Conservation (phyloP, 2,797 vertebrate genomes). For the Anomalospiza imberbis region DNA sequence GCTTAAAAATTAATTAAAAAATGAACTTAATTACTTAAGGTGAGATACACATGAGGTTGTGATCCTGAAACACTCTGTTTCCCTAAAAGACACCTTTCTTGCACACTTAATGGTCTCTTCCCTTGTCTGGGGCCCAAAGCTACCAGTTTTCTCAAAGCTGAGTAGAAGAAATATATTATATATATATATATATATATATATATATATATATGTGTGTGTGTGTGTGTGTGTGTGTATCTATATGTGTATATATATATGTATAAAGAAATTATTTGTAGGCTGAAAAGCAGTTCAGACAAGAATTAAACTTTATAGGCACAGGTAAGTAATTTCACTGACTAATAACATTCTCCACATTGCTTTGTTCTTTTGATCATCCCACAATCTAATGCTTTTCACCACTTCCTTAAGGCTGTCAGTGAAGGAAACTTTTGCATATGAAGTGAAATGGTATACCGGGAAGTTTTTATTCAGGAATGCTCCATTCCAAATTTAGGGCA, state of each 20-base stretch:
- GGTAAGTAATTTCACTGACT: not conserved
- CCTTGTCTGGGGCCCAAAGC: not conserved
- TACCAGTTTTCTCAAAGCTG: not conserved
- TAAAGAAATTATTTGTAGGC: not conserved
- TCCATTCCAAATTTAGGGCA: not conserved
- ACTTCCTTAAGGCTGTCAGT: not conserved
- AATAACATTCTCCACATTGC: not conserved
- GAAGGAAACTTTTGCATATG: not conserved
- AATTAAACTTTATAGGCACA: not conserved
- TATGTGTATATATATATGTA: no score
- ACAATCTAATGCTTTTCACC: not conserved
- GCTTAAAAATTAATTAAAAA: not conserved
- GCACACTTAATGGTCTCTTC: not conserved
- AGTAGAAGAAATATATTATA: not conserved
- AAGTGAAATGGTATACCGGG: not conserved
- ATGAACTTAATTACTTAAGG: not conserved
- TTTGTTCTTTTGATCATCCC: not conserved
- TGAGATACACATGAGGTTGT: not conserved
- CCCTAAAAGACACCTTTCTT: not conserved
- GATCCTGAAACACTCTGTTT: not conserved
- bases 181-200: no score
- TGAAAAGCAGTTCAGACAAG: not conserved
- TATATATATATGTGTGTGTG: not conserved
- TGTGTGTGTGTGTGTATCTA: no score
- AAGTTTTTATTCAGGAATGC: not conserved